Percentiles rank a stretch among this genome's conserved stretches.
Evolutionary conservation across 2,113 vertebrate genomes (phyloP).

Genomic region (Ia io): DNA sequence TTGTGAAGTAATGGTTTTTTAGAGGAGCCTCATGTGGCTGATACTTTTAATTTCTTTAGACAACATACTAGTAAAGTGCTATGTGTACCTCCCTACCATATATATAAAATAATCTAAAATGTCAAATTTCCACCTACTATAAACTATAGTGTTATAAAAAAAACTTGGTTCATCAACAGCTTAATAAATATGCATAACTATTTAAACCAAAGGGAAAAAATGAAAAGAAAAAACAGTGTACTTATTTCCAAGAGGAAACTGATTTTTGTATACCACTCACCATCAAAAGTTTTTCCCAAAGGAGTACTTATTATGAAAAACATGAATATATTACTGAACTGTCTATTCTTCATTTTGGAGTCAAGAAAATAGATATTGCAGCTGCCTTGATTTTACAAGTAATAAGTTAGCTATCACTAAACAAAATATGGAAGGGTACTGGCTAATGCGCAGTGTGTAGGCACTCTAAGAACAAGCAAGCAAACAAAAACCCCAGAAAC

Average conservation of each 20-base stretch:
- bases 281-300: slow-evolving; percentile 21
- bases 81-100: background rate
- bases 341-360: background rate
- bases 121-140: background rate
- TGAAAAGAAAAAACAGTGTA: background rate
- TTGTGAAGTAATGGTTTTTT: slow-evolving; percentile 30
- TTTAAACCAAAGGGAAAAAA: background rate
- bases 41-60: slow-evolving; percentile 29
- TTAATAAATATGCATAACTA: background rate
- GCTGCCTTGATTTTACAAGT: background rate
- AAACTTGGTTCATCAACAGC: slow-evolving; percentile 15
- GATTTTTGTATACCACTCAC: background rate
- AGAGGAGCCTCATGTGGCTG: background rate
- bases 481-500: background rate
- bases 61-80: background rate
- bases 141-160: slow-evolving; percentile 41
- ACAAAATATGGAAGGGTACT: background rate
- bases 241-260: slow-evolving; percentile 24
- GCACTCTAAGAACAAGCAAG: background rate
- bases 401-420: background rate
- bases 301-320: background rate
- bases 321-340: background rate
- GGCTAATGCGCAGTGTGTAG: background rate
- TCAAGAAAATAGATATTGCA: background rate
- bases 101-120: slow-evolving; percentile 28